A percentile compares a stretch with the other conserved stretches of the same genome.
Evolutionary conservation across 2,113 vertebrate genomes (phyloP).

Genomic region (Entomyzon cyanotis): DNA sequence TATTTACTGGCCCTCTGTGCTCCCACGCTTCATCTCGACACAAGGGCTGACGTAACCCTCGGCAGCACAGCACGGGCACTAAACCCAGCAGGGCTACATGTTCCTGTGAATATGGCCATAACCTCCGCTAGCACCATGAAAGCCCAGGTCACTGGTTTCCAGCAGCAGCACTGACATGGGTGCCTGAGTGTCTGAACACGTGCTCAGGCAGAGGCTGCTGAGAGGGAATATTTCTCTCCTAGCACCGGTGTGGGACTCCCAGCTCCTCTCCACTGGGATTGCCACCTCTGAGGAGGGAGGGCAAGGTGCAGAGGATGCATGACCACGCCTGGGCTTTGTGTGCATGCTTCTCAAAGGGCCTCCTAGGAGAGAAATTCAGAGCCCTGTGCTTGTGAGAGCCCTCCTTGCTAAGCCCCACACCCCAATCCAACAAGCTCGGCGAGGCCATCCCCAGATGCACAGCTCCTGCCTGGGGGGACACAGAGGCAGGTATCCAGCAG

Average conservation of each 20-base stretch:
- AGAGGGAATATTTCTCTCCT: background rate
- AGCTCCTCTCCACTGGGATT: background rate
- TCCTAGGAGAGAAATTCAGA: background rate
- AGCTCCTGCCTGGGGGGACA: background rate
- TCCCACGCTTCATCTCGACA: background rate
- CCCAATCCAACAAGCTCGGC: fast-evolving
- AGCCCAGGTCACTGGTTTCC: background rate
- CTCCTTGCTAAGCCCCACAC: background rate
- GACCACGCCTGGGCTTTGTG: background rate
- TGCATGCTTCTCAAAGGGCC: too few species aligned
- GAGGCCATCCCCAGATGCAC: fast-evolving
- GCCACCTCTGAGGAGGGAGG: background rate
- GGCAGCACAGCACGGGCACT: fast-evolving
- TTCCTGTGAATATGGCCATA: background rate
- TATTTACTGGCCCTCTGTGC: conserved; percentile 15
- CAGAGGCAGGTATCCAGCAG: background rate
- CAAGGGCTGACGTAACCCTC: background rate
- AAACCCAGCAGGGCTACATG: background rate
- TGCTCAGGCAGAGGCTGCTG: background rate
- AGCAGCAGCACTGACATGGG: fast-evolving
- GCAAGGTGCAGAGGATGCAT: fast-evolving
- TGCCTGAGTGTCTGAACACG: fast-evolving
- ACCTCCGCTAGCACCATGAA: background rate
- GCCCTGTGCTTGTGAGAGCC: background rate
- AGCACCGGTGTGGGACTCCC: fast-evolving